phyloP scores from a whole-genome alignment of 1,140 invertebrate genomes.

The Anthonomus grandis region DNA sequence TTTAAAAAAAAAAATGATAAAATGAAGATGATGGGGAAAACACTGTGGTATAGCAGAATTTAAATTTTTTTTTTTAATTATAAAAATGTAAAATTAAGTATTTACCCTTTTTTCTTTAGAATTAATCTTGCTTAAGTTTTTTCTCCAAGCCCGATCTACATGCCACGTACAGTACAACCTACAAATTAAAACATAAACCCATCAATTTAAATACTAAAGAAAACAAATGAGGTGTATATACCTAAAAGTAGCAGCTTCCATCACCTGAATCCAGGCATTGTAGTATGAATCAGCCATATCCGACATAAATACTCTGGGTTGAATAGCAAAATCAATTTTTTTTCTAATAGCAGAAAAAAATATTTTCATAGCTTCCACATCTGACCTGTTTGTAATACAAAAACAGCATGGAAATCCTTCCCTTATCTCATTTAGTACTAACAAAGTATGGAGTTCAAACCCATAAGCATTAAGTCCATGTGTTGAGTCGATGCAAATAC shows the following conservation, averaged over 20 bases:
- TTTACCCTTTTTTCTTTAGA: slow-evolving; percentile 1
- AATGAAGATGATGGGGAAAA: too few species aligned
- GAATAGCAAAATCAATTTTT: slow-evolving; percentile 8
- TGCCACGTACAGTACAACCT: slow-evolving; percentile 23
- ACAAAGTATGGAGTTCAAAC: slow-evolving; percentile 20
- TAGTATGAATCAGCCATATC: slow-evolving; percentile 22
- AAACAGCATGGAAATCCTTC: slow-evolving; percentile 21
- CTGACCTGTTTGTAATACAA: slow-evolving; percentile 6
- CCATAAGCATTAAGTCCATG: slow-evolving; percentile 20
- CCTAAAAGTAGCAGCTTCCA: slow-evolving; percentile 13
- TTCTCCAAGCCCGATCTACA: slow-evolving; percentile 21
- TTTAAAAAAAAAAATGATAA: too few species aligned
- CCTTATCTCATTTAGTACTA: slow-evolving; percentile 15
- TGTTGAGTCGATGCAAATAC: slow-evolving; percentile 23
- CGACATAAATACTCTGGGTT: slow-evolving; percentile 23
- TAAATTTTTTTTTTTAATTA: not conserved
- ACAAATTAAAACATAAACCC: not conserved
- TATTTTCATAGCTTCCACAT: slow-evolving; percentile 15
- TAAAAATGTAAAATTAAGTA: not conserved
- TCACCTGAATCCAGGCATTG: slow-evolving; percentile 24
- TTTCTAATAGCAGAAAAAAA: slow-evolving; percentile 24
- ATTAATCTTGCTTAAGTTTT: slow-evolving; percentile 10
- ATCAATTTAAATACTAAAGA: not conserved
- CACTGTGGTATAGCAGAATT: too few species aligned
- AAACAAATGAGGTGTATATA: not conserved